phyloP scores from a whole-genome alignment of 2,888 invertebrate species.

The Drosophila stalkeri region DNA sequence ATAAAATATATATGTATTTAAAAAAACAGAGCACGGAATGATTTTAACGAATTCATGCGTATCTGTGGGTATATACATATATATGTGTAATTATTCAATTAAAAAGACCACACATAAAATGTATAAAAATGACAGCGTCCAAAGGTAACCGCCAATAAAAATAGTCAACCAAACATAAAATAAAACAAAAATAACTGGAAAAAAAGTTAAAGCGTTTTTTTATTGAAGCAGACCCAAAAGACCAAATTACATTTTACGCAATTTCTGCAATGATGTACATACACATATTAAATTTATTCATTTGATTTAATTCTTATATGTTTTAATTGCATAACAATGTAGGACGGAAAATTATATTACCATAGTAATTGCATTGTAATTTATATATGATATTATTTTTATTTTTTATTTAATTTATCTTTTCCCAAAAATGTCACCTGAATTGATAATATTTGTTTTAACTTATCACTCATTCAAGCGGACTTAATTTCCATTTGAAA shows the following conservation, averaged over 20 bases:
- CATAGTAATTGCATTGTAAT: slow-evolving; percentile 2
- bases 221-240: slow-evolving; percentile 7
- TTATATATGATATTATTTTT: background rate
- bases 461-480: background rate
- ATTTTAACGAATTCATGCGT: slow-evolving; percentile 37
- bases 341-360: background rate
- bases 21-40: slow-evolving; percentile 10
- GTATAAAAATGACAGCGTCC: slow-evolving; percentile 40
- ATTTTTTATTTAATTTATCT: background rate
- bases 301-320: slow-evolving; percentile 50
- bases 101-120: slow-evolving; percentile 63
- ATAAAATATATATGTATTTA: slow-evolving; percentile 16
- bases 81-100: slow-evolving; percentile 71
- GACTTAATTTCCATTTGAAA: background rate
- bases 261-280: slow-evolving; percentile 47
- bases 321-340: slow-evolving; percentile 32
- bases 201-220: slow-evolving; percentile 10
- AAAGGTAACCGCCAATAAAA: slow-evolving; percentile 74
- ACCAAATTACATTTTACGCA: slow-evolving; percentile 50
- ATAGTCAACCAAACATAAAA: slow-evolving; percentile 49
- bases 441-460: background rate
- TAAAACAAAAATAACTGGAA: slow-evolving; percentile 5
- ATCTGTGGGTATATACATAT: slow-evolving; percentile 8
- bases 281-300: slow-evolving; percentile 59
- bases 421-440: background rate